Base-by-base conservation (phyloP, 2,113 vertebrate species). In the Forbesichthys agassizii region DNA sequence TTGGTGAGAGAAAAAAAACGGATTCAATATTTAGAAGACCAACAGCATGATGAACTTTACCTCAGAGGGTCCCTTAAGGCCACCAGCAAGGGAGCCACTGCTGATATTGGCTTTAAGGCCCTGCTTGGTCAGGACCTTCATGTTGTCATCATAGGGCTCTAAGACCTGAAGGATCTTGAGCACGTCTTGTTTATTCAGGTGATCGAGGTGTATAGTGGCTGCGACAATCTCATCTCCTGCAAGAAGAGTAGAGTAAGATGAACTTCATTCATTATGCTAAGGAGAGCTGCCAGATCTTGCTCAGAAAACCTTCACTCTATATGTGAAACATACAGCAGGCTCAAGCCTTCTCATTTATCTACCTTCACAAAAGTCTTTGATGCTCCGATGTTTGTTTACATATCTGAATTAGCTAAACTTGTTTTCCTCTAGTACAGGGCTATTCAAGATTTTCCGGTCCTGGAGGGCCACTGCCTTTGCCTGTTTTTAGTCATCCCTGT, bases 121-220 rank as follows among this genome's bases (percentile, higher is more conserved):
- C 48, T 83, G 82, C 68, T 90, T 88, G 2, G 90, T 93, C 74
- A 87, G 69, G 59, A 94, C 68, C 64, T 85, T 86, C 49, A 93
- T 70, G 52, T 92, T 91, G 62, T 83, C 64, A 13, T 92, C 75
- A 18, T 91, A 93, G 0, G 88, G 87, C 77, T 92, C 84, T 33
- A 93, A 69, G 42, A 77, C 62, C 47, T 84, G 84, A 74, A 94
- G 73, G 58, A 94, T 62, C 3, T 73, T 71, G 10, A 71, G 3
- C 14, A 86, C 78, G 3, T 94, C 88, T 3, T 84, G 73, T 78
- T 89, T 78, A 7, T 71, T 72, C 3, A 93, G 88, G 47, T 92
- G 83, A 63, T 87, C 82, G 0, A 93, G 79, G 63, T 89, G 86
- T 77, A 94, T 79, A 0, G 90, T 93, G 48, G 92, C 92, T 64